Evolutionary conservation across 2,797 vertebrate genomes (phyloP).

Genomic region (Pangasius sanitwongsei): DNA sequence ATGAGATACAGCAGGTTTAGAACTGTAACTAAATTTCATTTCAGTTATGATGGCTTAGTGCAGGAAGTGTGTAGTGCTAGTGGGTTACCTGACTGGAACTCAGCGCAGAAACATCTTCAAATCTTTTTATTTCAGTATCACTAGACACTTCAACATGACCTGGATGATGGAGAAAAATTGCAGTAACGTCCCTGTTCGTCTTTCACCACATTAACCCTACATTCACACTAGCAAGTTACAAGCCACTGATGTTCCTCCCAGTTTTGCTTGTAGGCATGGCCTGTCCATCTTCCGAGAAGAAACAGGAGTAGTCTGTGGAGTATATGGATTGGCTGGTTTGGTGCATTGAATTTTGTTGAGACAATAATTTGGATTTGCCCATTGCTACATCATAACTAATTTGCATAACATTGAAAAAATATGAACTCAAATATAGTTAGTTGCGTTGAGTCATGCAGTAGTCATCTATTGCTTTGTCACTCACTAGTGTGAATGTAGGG

Average conservation of each 20-base stretch:
- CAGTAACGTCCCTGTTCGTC: not conserved
- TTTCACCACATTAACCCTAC: not conserved
- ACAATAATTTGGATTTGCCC: not conserved
- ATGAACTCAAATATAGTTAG: not conserved
- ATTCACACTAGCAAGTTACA: not conserved
- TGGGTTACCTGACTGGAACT: not conserved
- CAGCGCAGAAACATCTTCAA: not conserved
- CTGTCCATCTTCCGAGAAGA: not conserved
- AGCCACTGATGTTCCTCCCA: not conserved
- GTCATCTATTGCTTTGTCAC: constrained; percentile 5
- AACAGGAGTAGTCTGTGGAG: not conserved
- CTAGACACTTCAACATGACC: not conserved
- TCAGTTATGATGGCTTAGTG: not conserved
- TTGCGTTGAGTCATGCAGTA: not conserved
- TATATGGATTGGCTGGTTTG: not conserved
- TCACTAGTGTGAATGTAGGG: constrained; percentile 40
- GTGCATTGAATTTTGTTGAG: not conserved
- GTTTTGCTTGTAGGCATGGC: not conserved
- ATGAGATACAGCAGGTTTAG: constrained; percentile 79
- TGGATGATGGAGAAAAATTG: not conserved
- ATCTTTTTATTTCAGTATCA: not conserved
- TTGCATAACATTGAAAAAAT: constrained; percentile 7
- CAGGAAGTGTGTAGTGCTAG: not conserved
- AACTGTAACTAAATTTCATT: constrained; percentile 74
- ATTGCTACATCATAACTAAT: not conserved